phyloP scores from a whole-genome alignment of 2,113 vertebrate species.

The Megaceryle torquata region DNA sequence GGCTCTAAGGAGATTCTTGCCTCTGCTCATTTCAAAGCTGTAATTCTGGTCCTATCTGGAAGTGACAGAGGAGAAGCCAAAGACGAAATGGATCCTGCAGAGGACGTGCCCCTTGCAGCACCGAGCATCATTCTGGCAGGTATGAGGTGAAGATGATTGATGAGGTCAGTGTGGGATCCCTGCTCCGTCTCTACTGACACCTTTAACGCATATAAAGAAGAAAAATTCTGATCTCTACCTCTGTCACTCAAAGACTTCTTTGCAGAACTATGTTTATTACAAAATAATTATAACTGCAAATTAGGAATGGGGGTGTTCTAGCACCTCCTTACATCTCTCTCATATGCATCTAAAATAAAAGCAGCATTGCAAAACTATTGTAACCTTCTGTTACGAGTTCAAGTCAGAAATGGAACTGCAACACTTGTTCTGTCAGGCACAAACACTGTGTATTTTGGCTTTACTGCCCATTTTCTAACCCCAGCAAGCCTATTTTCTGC shows the following conservation, averaged over 20 bases:
- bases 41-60: neutral
- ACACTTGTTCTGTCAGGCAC: neutral
- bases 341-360: conserved; percentile 53
- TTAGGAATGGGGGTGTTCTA: conserved; percentile 61
- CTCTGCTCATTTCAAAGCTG: neutral
- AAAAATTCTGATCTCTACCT: neutral
- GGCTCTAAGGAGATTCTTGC: neutral
- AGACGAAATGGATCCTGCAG: neutral
- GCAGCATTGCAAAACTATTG: conserved; percentile 9
- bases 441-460: neutral
- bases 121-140: neutral
- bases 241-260: conserved; percentile 11
- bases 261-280: conserved; percentile 37
- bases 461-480: conserved; percentile 34
- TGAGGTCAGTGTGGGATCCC: neutral
- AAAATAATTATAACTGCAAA: conserved; percentile 64
- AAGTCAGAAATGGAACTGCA: conserved; percentile 33
- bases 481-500: conserved; percentile 31
- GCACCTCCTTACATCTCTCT: conserved; percentile 51
- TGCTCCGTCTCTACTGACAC: neutral
- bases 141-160: neutral
- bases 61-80: neutral
- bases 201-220: neutral
- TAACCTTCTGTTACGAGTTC: conserved; percentile 48
- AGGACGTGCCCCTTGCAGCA: neutral